Base-by-base conservation (phyloP, 2,888 invertebrate species). In the Microchrysa polita region DNA sequence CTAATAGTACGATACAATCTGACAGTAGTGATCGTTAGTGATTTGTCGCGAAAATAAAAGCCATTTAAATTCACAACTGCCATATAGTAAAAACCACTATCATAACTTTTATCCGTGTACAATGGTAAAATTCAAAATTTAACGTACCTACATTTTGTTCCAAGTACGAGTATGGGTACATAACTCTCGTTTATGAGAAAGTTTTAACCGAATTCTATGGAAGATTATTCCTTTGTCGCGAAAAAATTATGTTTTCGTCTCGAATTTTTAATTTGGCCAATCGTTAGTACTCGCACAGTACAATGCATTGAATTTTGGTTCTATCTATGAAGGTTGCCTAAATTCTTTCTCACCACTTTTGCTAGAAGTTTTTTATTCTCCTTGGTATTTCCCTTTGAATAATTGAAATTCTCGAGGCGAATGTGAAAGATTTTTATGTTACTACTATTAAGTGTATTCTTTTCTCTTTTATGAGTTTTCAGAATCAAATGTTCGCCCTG, bases 141-240 rank as follows among this genome's bases (percentile, higher is more conserved):
- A 57, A 55, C 5, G 48, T 42, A 16, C 40, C n/a, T n/a, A n/a
- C n/a, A n/a, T n/a, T n/a, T n/a, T n/a, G n/a, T n/a, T n/a, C n/a
- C n/a, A n/a, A n/a, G n/a, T n/a, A n/a, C n/a, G n/a, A n/a, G n/a
- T n/a, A n/a, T n/a, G n/a, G n/a, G 40, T 34, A 18, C 40, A 40
- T 40, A 52, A 69, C 69, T 55, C 55, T 69, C 69, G 57, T 69
- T 69, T 69, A 69, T 69, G 69, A 69, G 69, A 69, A 69, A 69
- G 69, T 69, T 18, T 20, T 69, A 53, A 53, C 53, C 55, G 69
- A 55, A 34, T 57, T 69, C 34, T 67, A 20, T 22, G 9, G 12
- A 18, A 57, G 55, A 5, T 22, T 1, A 23, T n/a, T n/a, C n/a
- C 22, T 23, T 59, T 59, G 23, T n/a, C 5, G 18, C 14, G 18